Base-by-base conservation (phyloP, 2,797 vertebrate species). In the Thaleichthys pacificus region DNA sequence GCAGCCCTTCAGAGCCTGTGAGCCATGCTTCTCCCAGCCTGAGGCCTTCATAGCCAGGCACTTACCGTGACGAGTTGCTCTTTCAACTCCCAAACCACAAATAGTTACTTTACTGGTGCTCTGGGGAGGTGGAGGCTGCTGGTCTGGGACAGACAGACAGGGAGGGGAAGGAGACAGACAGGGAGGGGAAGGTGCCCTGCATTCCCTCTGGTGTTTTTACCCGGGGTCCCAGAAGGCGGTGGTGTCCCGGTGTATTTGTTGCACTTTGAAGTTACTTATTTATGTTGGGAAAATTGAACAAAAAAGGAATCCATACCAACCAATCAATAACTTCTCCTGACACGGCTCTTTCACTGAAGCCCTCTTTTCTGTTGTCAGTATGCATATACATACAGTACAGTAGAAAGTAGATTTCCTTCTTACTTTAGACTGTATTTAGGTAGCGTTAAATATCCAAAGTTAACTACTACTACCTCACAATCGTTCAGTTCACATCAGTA, bases 31-130 rank as follows among this genome's bases (percentile, higher is more conserved):
- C 82, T 85, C 84, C 66, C 88, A 90, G 84, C 84, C 76, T 86
- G 86, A 81, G 80, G 62, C 77, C 76, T 54, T 80, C 71, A 84
- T 75, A 82, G 70, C 81, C 63, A 67, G 76, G 69, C 78, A 75
- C 80, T 78, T 78, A 73, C 66, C 56, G 65, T 70, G 77, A 68
- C 74, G 77, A 77, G 22, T 22, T 77, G 69, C 76, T 80, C 69
- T 82, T 84, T 80, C 80, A 81, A 84, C 61, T 77, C 71, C 61
- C 71, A 30, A 74, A 69, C 71, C 67, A 72, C 71, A 77, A 83
- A 84, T 84, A 81, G 47, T 77, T 78, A 1, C 84, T 89, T 89
- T 89, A 89, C 77, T 83, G 78, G 81, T 84, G 61, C 82, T 80
- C 82, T 77, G 70, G 79, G 89, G 84, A 84, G 70, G 84, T 75